Evolutionary conservation across 2,113 vertebrate genomes (phyloP), one percentile per base, ranked within the genome.

Genomic region (Hippocampus abdominalis): DNA sequence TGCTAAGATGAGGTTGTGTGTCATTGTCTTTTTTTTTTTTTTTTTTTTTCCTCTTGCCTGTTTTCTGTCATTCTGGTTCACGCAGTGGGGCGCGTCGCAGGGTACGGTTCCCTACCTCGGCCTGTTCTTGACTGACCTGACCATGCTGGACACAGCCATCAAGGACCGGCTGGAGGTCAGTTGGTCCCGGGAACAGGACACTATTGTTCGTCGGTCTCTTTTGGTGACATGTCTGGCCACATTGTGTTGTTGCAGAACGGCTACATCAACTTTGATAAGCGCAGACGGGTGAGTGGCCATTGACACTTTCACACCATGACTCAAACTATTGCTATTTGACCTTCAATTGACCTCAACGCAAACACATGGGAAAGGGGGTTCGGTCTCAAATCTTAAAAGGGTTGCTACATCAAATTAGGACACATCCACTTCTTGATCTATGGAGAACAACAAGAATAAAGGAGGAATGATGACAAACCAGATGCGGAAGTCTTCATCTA

Each of bases 221-320:
- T 49, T 49, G 46, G 1, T 56, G 51, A 78, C 62, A 46, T 53
- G n/a, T 74, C 42, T 23, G 78, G 54, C 44, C 18, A 4, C 5
- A 49, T 29, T 2, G 78, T 73, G 60, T 36, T 70, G 68, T 89
- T 84, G 72, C 91, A 95, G 95, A 95, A 95, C 0, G 95, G 94
- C 68, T 95, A 94, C 84, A 93, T 97, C 83, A 96, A 97, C 89
- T 96, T 96, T 64, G 95, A 97, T 86, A 96, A 97, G 84, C 90
- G 93, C 80, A 91, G 95, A 72, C 92, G 95, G 88, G 95, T 96
- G 85, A 90, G 88, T 81, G 84, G 89, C 85, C 79, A 29, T 29
- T 27, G 56, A 57, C 56, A 6, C 54, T 4, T 42, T 12, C 40
- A 48, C 15, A 16, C 3, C 10, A 12, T 12, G 42, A 36, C 0